A percentile compares a stretch with the other conserved stretches of the same genome.
These are phyloP conservation scores for Microtus ochrogaster DNA, from an alignment of 2,113 vertebrate species.

Conservation along the genomic window DNA sequence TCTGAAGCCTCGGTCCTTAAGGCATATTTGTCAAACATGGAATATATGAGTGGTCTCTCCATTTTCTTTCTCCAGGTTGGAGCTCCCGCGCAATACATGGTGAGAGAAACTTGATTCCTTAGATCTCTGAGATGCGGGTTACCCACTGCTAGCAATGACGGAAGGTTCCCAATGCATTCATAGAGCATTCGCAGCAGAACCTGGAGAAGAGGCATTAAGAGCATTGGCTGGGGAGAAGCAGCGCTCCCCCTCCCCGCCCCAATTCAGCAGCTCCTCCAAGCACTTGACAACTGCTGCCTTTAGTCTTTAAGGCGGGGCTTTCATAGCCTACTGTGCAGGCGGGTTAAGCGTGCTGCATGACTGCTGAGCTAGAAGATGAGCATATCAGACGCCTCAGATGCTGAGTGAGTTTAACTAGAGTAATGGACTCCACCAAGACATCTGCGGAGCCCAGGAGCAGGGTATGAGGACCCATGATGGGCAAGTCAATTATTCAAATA, in stretches of 20 bases:
- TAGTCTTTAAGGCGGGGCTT: not conserved
- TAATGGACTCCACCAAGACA: not conserved
- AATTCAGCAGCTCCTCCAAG: not conserved
- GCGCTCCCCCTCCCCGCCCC: not conserved
- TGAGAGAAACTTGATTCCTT: slow-evolving; percentile 22
- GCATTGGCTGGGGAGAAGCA: not conserved
- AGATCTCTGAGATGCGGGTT: not conserved
- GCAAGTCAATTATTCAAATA: not conserved
- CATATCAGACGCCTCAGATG: not conserved
- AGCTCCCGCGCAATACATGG: not conserved
- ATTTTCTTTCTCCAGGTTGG: not conserved
- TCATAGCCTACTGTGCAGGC: not conserved
- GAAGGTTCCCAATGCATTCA: not conserved
- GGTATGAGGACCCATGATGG: not conserved
- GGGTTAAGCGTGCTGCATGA: not conserved
- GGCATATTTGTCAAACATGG: not conserved
- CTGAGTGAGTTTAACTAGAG: not conserved
- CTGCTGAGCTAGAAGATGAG: slow-evolving; percentile 35
- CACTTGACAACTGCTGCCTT: not conserved
- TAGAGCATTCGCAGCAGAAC: not conserved
- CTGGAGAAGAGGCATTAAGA: not conserved
- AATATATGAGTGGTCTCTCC: not conserved
- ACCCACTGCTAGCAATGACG: not conserved
- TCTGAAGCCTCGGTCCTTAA: not conserved
- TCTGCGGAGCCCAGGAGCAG: not conserved